These are phyloP conservation scores for Dasyprocta punctata DNA, from an alignment of 2,113 vertebrate genomes.

Conservation along the genomic window DNA sequence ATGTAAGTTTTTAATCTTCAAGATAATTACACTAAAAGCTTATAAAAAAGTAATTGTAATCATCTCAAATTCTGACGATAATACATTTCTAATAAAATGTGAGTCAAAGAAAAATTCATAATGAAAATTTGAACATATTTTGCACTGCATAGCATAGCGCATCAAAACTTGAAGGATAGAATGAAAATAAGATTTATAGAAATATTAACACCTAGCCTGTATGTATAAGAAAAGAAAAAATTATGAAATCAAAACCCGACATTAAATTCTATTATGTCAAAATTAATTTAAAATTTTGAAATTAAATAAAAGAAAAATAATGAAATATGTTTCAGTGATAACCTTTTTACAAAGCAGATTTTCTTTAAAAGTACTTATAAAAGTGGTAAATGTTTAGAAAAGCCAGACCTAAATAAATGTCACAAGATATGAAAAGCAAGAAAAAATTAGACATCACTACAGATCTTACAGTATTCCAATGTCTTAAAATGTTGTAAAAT, in stretches of 20 bases:
- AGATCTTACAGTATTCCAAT: not conserved
- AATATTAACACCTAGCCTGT: not conserved
- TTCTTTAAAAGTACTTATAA: not conserved
- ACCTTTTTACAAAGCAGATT: not conserved
- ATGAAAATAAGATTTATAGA: not conserved
- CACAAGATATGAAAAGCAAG: not conserved
- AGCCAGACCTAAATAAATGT: not conserved
- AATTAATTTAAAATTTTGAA: not conserved
- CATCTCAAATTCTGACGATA: not conserved
- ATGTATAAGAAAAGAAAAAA: not conserved
- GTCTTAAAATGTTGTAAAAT: not conserved
- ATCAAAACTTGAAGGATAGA: not conserved
- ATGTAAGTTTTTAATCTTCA: not conserved
- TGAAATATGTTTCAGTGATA: not conserved
- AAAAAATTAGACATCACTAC: not conserved
- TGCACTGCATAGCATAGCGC: not conserved
- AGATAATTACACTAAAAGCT: not conserved
- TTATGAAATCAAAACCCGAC: not conserved
- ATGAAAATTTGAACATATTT: conserved; percentile 7
- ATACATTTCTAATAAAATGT: not conserved
- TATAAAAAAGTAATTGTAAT: not conserved
- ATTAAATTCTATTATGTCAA: not conserved
- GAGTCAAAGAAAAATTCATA: not conserved
- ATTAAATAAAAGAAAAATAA: not conserved
- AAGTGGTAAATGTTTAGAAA: not conserved